A percentile compares a stretch with the other conserved stretches of the same genome.
These are phyloP conservation scores for Typhlomys cinereus DNA, from an alignment of 2,113 vertebrate genomes.

Conservation along the genomic window DNA sequence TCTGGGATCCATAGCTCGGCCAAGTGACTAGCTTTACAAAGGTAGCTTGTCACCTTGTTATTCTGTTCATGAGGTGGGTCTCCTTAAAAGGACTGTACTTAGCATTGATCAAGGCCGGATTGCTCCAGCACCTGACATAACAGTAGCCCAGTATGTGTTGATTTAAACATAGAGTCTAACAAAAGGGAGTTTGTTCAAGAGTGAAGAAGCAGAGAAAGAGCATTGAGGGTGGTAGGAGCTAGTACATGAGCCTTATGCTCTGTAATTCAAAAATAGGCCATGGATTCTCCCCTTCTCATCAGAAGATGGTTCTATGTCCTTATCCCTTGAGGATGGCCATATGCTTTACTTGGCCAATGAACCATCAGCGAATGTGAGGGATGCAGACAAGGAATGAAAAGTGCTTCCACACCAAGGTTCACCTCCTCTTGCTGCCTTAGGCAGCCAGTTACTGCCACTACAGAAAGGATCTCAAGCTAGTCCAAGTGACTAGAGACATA, in stretches of 20 bases:
- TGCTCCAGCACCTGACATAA: background rate
- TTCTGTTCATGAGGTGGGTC: background rate
- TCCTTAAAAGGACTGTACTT: background rate
- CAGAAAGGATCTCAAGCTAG: background rate
- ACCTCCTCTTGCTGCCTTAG: background rate
- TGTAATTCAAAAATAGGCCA: background rate
- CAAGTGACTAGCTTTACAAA: background rate
- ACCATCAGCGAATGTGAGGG: background rate
- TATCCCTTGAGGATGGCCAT: background rate
- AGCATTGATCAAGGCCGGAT: background rate
- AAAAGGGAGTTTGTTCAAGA: constrained; percentile 15
- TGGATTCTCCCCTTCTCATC: background rate
- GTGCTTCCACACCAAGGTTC: background rate
- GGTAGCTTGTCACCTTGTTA: background rate
- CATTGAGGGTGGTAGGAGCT: background rate
- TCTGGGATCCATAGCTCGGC: background rate
- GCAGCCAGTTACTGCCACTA: background rate
- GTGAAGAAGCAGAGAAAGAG: background rate
- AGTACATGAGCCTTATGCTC: background rate
- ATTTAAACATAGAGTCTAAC: background rate
- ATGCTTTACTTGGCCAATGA: background rate
- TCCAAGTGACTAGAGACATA: background rate
- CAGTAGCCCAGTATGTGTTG: background rate
- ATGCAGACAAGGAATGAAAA: background rate
- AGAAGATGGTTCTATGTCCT: background rate